These are phyloP conservation scores for Macaca nemestrina DNA, from an alignment of 2,113 vertebrate species.

Conservation along the genomic window DNA sequence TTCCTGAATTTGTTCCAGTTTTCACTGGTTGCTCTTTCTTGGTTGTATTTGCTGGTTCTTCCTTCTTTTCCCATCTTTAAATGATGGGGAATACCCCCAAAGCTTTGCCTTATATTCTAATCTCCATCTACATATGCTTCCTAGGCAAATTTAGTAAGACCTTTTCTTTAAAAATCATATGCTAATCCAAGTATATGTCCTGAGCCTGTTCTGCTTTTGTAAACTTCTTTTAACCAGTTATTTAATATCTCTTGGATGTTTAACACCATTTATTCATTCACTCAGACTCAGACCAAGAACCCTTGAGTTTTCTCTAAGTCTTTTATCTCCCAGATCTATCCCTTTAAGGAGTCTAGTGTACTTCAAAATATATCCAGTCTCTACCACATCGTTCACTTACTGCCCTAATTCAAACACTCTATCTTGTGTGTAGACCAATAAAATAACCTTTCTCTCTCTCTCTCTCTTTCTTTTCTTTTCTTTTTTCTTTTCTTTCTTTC, in stretches of 20 bases:
- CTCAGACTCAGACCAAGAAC: background rate
- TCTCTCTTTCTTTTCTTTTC: too few species aligned
- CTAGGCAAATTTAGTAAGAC: background rate
- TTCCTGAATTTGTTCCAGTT: background rate
- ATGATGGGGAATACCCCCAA: background rate
- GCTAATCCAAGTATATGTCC: background rate
- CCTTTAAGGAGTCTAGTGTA: background rate
- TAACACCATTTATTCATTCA: background rate
- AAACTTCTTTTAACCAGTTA: background rate
- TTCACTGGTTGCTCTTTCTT: background rate
- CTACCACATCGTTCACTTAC: background rate
- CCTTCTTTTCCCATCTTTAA: background rate
- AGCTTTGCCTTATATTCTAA: background rate
- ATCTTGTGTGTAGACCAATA: background rate
- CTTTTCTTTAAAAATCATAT: background rate
- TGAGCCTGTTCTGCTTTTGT: background rate
- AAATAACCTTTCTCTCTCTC: background rate
- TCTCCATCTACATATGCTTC: background rate
- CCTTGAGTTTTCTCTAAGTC: background rate
- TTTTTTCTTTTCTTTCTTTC: fast-evolving
- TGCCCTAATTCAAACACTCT: background rate
- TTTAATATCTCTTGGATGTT: background rate
- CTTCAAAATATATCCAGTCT: background rate
- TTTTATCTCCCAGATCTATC: background rate
- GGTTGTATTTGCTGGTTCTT: background rate